Conservation (phyloP, 2,797 vertebrate genomes). For the Dromococcyx pavoninus region DNA sequence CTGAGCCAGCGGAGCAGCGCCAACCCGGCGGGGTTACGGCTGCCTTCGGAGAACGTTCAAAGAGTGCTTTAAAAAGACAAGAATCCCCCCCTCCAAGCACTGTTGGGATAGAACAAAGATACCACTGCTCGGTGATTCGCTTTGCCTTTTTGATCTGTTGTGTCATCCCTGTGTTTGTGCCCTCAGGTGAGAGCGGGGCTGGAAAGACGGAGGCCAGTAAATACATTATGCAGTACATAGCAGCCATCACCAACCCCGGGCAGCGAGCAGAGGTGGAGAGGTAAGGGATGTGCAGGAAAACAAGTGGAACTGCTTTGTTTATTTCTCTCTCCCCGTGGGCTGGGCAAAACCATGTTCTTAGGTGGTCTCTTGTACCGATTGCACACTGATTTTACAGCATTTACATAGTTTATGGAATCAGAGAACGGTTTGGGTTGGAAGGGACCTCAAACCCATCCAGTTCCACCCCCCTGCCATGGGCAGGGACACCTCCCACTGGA, state of each 20-base stretch:
- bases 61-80: not conserved
- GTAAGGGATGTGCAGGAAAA: slow-evolving; percentile 72
- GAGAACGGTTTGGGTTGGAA: no score
- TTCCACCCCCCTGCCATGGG: no score
- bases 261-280: slow-evolving; percentile 97
- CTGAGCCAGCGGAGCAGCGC: not conserved
- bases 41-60: not conserved
- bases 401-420: not conserved
- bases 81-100: fast-evolving
- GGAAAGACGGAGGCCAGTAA: slow-evolving; percentile 99
- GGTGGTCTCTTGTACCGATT: not conserved
- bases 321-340: not conserved
- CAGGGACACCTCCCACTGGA: no score
- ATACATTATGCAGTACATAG: slow-evolving; percentile 99
- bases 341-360: not conserved
- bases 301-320: not conserved
- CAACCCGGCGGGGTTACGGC: not conserved
- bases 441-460: no score
- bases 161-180: not conserved
- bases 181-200: slow-evolving; percentile 95
- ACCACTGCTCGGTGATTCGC: not conserved
- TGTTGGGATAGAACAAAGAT: not conserved
- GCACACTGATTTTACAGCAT: not conserved
- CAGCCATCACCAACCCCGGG: slow-evolving; percentile 96
- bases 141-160: not conserved